Evolutionary conservation across 2,113 vertebrate species (phyloP), one percentile per base, ranked within the genome.

Genomic region (Centropus bengalensis): DNA sequence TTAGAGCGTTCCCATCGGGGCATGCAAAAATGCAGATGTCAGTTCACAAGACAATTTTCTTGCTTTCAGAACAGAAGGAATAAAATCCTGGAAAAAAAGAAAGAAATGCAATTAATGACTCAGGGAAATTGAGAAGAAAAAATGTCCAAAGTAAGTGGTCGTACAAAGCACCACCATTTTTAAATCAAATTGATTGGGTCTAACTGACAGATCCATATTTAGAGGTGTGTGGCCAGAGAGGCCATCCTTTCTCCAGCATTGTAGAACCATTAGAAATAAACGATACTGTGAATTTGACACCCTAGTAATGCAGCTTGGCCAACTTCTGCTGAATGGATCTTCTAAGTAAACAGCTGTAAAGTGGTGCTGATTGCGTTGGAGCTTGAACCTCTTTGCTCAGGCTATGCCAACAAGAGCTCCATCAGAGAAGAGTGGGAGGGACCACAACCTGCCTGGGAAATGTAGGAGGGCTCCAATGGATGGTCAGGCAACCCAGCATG

Each of bases 401-500:
- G 56, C n/a, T 30, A 3, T 5, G 30, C 2, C 6, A 79, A 68
- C 30, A 42, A 59, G 79, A 42, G 52, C 15, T 73, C 23, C 28
- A 5, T 51, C 23, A 15, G 1, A 66, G 45, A 33, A 19, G 13
- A 12, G 24, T 21, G 6, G 59, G 44, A 68, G 28, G 47, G 32
- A 33, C 9, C 27, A 28, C 51, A 33, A 1, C 24, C 45, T 52
- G 24, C 38, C 20, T 51, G 54, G 33, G 38, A 62, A 49, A 28
- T 0, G 6, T 42, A 60, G 63, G 49, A 79, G 44, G 49, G 28
- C 58, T 86, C 32, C 1, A 6, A 32, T 21, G 84, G 54, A 15
- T 0, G 5, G 47, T 7, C 0, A 0, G 56, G n/a, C 10, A 63
- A 47, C 60, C 45, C 0, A 0, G 38, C 14, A 6, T 0, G 3